Evolutionary conservation across 2,113 vertebrate genomes (phyloP), one percentile per base, ranked within the genome.

Genomic region (Xiphophorus maculatus): DNA sequence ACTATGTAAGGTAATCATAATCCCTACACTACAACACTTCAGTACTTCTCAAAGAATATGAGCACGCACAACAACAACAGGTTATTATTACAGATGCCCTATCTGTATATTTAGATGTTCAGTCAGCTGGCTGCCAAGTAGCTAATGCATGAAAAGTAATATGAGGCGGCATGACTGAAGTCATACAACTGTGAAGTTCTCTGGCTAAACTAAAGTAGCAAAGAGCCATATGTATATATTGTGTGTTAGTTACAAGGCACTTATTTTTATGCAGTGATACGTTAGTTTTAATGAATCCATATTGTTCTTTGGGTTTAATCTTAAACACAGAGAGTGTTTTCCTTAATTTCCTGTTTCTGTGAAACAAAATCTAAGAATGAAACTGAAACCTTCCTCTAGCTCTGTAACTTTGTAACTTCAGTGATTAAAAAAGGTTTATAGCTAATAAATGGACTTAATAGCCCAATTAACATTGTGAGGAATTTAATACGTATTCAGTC

Each of bases 91-190:
- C 68, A 30, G 58, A 70, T 48, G 29, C 27, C 33, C n/a, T 19
- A 15, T 15, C 19, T 54, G 29, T 70, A 54, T 70, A 70, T 35
- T 70, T 71, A 60, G 69, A 54, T 70, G 58, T 35, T 70, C 35
- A 60, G 51, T 60, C 51, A 70, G 30, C 1, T 58, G 67, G 19
- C 22, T 4, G 67, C 32, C 44, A 69, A 32, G 32, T 22, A 25
- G 19, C 11, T 28, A 30, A 30, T 29, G 27, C 63, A 65, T n/a
- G 22, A 33, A 54, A 32, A 71, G 29, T n/a, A 51, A 51, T 19
- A 6, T 51, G 19, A 51, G 14, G 4, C 17, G 35, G 2, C 35
- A 51, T 17, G 44, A 19, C 14, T 51, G 44, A 51, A 51, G 4
- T 17, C 17, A 19, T 51, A 51, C 44, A 51, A 51, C 11, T 51